A percentile compares a stretch with the other conserved stretches of the same genome.
phyloP scores from a whole-genome alignment of 2,113 vertebrate species.

The Setophaga petechia region DNA sequence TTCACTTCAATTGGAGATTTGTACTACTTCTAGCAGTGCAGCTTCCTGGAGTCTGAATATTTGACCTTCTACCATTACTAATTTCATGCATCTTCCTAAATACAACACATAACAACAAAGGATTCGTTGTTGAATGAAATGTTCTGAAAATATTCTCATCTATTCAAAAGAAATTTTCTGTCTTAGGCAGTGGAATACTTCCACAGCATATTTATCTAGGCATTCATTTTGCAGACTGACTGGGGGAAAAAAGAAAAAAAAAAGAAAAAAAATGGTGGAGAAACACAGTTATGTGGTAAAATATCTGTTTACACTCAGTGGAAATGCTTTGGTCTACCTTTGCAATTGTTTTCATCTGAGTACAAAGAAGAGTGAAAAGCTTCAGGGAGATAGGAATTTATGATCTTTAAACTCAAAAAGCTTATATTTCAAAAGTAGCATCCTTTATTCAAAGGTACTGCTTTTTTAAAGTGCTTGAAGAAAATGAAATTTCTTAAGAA shows the following conservation, averaged over 20 bases:
- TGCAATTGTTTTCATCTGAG: not conserved
- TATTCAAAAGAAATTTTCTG: not conserved
- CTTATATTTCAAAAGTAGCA: not conserved
- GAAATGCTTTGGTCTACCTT: not conserved
- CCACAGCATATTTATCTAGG: not conserved
- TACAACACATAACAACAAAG: not conserved
- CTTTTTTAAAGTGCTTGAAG: not conserved
- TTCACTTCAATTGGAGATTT: not conserved
- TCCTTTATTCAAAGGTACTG: not conserved
- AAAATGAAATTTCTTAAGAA: not conserved
- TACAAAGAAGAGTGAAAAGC: not conserved
- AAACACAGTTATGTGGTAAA: not conserved
- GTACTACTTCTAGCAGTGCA: not conserved
- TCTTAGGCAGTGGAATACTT: not conserved
- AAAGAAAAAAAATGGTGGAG: not conserved
- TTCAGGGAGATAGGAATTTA: not conserved
- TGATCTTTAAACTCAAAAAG: not conserved
- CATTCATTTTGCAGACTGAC: not conserved
- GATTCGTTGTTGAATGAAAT: not conserved
- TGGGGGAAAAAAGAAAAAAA: fast-evolving
- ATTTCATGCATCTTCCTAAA: not conserved
- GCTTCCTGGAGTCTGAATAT: not conserved
- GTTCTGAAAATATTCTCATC: not conserved
- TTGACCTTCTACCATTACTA: not conserved
- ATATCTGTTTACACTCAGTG: not conserved